Evolutionary conservation across 2,888 invertebrate species (phyloP), one percentile per base, ranked within the genome.

Genomic region (Eupithecia inturbata): DNA sequence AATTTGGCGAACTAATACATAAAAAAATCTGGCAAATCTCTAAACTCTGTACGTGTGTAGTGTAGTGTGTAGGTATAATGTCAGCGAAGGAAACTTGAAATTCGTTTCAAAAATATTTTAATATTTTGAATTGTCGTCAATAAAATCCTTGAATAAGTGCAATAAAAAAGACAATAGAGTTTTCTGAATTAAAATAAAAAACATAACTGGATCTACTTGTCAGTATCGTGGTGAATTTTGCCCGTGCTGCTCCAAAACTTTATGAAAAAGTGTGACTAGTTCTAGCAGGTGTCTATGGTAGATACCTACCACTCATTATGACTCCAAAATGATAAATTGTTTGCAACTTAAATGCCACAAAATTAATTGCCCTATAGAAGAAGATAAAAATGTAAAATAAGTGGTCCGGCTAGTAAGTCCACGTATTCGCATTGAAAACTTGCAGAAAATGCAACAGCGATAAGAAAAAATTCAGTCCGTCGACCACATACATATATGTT

Each of bases 381-480:
- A 53, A 75, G 70, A 72, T 74, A 71, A 75, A 78, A 79, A 74
- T 79, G 78, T 80, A 84, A 84, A 87, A 85, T 85, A 82, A 77
- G 78, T 74, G 78, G 78, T 76, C 73, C 70, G 66, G 68, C 79
- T 74, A 75, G 75, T 74, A 45, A 62, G 84, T 83, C 84, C 84
- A 85, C 86, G 85, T 85, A 87, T 83, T 88, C 87, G 88, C 89
- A 89, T 91, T 91, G 91, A 90, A 93, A 93, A 91, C 91, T 90
- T 88, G 94, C 92, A 93, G 92, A 94, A 94, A 93, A 94, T 94
- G 92, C 91, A 91, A 90, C 85, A 89, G 85, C 89, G 94, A 94
- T 94, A 94, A 94, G 92, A 94, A 94, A 94, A 94, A 94, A 94
- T 89, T 92, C 91, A 92, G 92, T 89, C 87, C 92, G 90, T 85